phyloP scores from a whole-genome alignment of 2,113 vertebrate species.

The Zeus faber region DNA sequence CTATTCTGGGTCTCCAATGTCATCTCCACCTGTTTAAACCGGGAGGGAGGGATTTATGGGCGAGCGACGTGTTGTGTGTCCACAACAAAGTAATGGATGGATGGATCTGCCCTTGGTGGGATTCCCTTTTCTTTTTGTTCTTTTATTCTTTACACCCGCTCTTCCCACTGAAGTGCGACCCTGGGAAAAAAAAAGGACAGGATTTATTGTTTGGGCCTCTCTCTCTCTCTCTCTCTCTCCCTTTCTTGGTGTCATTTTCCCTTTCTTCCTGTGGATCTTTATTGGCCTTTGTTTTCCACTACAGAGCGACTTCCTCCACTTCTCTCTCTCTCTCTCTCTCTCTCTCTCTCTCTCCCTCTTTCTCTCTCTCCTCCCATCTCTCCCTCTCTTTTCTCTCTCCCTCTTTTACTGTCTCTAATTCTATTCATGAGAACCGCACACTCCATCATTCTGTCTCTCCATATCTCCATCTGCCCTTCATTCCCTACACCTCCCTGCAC shows the following conservation, averaged over 20 bases:
- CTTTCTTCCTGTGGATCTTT: constrained; percentile 21
- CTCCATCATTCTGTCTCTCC: constrained; percentile 71
- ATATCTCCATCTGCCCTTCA: constrained; percentile 67
- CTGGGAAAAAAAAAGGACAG: too few species aligned
- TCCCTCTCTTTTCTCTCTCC: background rate
- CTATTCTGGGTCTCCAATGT: too few species aligned
- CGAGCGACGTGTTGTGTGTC: too few species aligned
- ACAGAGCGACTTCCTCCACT: background rate
- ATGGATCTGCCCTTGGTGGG: too few species aligned
- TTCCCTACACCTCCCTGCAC: constrained; percentile 57
- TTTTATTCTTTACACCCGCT: too few species aligned
- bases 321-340: background rate
- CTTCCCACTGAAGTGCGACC: too few species aligned
- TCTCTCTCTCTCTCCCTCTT: background rate
- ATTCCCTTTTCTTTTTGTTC: too few species aligned
- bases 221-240: background rate
- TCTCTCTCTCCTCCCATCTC: background rate
- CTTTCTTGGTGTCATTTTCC: background rate
- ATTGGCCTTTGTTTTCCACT: constrained; percentile 1
- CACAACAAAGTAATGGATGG: too few species aligned
- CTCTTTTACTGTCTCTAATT: constrained; percentile 49
- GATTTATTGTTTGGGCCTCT: constrained; percentile 30
- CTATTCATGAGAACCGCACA: constrained; percentile 62
- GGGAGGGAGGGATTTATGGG: too few species aligned
- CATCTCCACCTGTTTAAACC: too few species aligned